These are phyloP conservation scores for Sorex fumeus DNA, from an alignment of 2,113 vertebrate species.

Conservation along the genomic window DNA sequence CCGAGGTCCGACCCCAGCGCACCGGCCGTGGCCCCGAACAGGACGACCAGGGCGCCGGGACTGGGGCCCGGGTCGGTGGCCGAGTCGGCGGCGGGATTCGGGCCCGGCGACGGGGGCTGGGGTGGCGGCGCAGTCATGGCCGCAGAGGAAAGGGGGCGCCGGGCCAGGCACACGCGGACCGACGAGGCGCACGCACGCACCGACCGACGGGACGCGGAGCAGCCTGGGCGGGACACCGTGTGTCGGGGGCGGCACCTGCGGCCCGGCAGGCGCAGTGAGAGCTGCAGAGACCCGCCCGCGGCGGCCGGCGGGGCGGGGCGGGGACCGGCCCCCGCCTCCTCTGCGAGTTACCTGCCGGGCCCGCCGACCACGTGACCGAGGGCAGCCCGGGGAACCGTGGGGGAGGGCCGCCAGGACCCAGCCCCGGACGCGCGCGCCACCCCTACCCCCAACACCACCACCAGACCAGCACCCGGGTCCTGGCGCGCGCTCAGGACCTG, in stretches of 20 bases:
- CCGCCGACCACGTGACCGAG: slow-evolving; percentile 89
- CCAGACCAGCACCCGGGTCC: slow-evolving; percentile 45
- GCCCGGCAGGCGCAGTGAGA: slow-evolving; percentile 88
- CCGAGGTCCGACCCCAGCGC: slow-evolving; percentile 98
- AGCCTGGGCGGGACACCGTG: slow-evolving; percentile 86
- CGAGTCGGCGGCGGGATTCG: slow-evolving; percentile 93
- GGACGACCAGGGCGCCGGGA: slow-evolving; percentile 97
- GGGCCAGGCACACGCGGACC: slow-evolving; percentile 75
- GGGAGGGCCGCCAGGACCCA: slow-evolving; percentile 19
- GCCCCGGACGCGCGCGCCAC: slow-evolving; percentile 84
- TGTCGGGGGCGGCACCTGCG: slow-evolving; percentile 92
- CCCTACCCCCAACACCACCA: slow-evolving; percentile 82
- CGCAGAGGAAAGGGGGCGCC: slow-evolving; percentile 65
- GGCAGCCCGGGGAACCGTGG: slow-evolving; percentile 78
- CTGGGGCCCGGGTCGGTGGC: slow-evolving; percentile 91
- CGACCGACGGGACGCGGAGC: slow-evolving; percentile 62
- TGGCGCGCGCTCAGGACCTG: slow-evolving; percentile 1
- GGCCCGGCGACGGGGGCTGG: slow-evolving; percentile 28
- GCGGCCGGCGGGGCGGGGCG: slow-evolving; percentile 67
- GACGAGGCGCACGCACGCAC: slow-evolving; percentile 77
- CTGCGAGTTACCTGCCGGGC: slow-evolving; percentile 92
- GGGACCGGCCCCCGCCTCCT: slow-evolving; percentile 91
- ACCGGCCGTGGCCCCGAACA: slow-evolving; percentile 99
- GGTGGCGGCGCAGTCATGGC: slow-evolving; percentile 65
- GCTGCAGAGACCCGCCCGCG: slow-evolving; percentile 87